These are phyloP conservation scores for Hypotaenidia philippensis DNA, from an alignment of 2,797 vertebrate genomes.

Conservation along the genomic window DNA sequence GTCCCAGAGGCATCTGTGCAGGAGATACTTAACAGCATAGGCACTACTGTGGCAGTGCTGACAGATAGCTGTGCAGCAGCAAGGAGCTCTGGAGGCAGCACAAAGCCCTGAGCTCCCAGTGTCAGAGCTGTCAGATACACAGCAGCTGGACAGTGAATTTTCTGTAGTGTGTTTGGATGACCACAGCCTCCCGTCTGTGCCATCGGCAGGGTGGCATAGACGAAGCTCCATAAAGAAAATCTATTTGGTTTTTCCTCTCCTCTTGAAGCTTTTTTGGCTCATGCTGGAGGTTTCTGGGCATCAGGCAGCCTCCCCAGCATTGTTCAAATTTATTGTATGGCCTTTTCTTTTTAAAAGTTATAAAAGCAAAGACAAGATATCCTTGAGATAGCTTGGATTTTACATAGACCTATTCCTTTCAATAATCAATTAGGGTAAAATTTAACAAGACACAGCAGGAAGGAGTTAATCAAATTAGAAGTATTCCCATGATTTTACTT, in stretches of 20 bases:
- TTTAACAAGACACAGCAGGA: conserved; percentile 22
- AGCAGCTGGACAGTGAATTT: not conserved
- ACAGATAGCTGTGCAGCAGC: not conserved
- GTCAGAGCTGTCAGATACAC: not conserved
- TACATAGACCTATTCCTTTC: not conserved
- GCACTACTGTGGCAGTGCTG: not conserved
- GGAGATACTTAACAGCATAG: not conserved
- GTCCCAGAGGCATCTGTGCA: not conserved
- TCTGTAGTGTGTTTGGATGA: not conserved
- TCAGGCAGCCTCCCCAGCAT: not conserved
- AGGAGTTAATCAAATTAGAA: conserved; percentile 59
- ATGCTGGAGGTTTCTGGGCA: not conserved
- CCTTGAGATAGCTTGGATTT: not conserved
- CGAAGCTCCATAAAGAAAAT: not conserved
- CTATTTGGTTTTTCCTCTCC: not conserved
- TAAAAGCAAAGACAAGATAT: not conserved
- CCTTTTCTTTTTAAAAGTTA: not conserved
- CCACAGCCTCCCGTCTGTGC: not conserved
- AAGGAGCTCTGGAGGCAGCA: not conserved
- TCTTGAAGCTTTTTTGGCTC: not conserved
- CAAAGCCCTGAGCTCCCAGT: not conserved
- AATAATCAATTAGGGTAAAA: not conserved
- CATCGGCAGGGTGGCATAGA: not conserved
- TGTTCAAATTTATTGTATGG: not conserved
- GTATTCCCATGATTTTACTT: conserved; percentile 64